Evolutionary conservation across 2,888 invertebrate species (phyloP).

Genomic region (Plebejus melissa): DNA sequence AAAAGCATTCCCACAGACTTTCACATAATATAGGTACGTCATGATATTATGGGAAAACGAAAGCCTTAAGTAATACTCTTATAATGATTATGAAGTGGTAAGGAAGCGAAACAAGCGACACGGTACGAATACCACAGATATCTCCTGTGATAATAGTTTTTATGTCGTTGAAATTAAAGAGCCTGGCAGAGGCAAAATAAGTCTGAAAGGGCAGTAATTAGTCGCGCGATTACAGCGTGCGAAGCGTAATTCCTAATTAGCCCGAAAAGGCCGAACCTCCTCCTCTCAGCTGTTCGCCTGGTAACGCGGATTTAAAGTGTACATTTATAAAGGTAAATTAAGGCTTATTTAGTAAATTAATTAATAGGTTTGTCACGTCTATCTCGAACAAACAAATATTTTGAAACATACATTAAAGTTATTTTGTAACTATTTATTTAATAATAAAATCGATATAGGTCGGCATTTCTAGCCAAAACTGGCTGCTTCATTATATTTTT

Average conservation of each 20-base stretch:
- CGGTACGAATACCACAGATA: neutral
- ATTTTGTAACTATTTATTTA: no score
- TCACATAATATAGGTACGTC: neutral
- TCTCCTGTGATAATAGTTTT: neutral
- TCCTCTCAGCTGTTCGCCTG: conserved; percentile 9
- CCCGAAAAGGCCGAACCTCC: conserved; percentile 1
- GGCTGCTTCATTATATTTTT: no score
- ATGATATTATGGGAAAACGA: neutral
- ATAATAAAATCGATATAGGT: no score
- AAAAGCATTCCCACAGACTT: neutral
- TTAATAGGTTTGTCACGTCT: neutral
- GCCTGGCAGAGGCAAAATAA: neutral
- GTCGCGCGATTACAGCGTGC: neutral
- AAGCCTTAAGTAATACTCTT: neutral
- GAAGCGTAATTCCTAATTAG: conserved; percentile 3
- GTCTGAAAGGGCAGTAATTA: neutral
- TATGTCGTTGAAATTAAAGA: neutral
- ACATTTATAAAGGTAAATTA: neutral
- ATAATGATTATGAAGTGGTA: conserved; percentile 9
- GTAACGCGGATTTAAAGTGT: neutral
- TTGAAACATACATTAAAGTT: no score
- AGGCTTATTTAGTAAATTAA: neutral
- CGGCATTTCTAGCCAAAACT: no score
- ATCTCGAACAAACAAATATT: no score
- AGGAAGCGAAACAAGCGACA: conserved; percentile 17